phyloP scores from a whole-genome alignment of 2,888 invertebrate genomes.

The Oxyteleia sp. region DNA sequence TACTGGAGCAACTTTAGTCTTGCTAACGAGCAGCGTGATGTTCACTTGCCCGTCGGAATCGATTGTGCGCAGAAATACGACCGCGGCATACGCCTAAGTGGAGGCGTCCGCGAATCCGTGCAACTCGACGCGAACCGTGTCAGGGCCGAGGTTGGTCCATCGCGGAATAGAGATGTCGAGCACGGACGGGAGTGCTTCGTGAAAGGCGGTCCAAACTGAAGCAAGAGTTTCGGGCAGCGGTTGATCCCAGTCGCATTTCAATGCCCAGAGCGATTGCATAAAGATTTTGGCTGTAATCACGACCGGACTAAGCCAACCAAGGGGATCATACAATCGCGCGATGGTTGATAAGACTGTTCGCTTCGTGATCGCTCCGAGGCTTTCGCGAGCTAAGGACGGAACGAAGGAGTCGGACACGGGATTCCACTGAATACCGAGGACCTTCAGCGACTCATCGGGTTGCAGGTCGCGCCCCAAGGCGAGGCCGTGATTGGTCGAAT shows the following conservation, averaged over 20 bases:
- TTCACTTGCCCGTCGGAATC: not conserved
- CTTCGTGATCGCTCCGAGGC: not conserved
- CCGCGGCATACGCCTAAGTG: not conserved
- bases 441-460: not conserved
- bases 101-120: not conserved
- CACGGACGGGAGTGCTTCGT: not conserved
- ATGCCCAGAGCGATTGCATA: not conserved
- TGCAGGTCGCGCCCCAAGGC: constrained; percentile 1
- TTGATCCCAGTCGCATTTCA: not conserved
- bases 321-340: not conserved
- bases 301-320: not conserved
- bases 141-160: not conserved
- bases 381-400: not conserved
- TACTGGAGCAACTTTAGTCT: not conserved
- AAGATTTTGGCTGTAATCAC: not conserved
- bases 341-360: not conserved
- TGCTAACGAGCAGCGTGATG: not conserved
- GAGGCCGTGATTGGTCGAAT: constrained; percentile 13
- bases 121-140: not conserved
- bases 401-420: constrained; percentile 4
- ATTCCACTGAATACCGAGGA: constrained; percentile 15
- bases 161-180: not conserved
- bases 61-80: not conserved
- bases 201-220: not conserved
- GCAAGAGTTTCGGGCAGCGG: not conserved